Conservation (phyloP, 1,140 invertebrate species). For the Pseudomyrmex pallidus region DNA sequence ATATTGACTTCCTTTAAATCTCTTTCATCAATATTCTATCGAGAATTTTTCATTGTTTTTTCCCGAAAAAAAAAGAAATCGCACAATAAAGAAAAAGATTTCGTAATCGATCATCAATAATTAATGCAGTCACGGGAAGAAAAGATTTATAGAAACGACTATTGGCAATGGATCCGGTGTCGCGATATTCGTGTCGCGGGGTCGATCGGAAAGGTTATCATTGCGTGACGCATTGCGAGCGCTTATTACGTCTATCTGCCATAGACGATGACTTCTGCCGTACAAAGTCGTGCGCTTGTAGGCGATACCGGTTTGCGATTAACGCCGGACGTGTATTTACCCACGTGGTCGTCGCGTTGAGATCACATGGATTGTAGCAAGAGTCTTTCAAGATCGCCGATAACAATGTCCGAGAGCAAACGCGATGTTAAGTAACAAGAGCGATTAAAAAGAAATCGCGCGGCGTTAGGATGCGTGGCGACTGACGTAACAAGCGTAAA, state of each 20-base stretch:
- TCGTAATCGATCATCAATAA: background rate
- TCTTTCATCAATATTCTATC: no score
- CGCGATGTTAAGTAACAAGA: background rate
- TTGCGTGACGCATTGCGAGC: slow-evolving; percentile 40
- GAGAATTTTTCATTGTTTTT: no score
- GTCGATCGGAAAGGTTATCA: slow-evolving; percentile 64
- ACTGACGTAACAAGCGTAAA: background rate
- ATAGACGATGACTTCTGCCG: background rate
- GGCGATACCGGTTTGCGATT: slow-evolving; percentile 7
- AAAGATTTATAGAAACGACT: slow-evolving; percentile 31
- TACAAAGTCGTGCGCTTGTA: background rate
- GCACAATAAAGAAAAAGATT: background rate
- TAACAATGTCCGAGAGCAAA: slow-evolving; percentile 8
- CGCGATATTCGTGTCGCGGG: slow-evolving; percentile 64
- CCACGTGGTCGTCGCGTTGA: background rate
- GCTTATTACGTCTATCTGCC: slow-evolving; percentile 17
- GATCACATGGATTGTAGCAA: slow-evolving; percentile 21
- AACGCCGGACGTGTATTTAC: background rate
- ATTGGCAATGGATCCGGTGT: slow-evolving; percentile 49
- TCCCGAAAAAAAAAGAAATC: background rate
- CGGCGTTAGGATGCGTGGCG: slow-evolving; percentile 23
- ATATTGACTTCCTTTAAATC: no score
- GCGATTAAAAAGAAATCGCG: background rate
- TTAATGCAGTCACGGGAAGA: background rate
- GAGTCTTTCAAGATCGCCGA: slow-evolving; percentile 18